Evolutionary conservation across 37 sponge, comb jelly and placozoan genomes (phyloP).

Genomic region (Bolinopsis microptera): DNA sequence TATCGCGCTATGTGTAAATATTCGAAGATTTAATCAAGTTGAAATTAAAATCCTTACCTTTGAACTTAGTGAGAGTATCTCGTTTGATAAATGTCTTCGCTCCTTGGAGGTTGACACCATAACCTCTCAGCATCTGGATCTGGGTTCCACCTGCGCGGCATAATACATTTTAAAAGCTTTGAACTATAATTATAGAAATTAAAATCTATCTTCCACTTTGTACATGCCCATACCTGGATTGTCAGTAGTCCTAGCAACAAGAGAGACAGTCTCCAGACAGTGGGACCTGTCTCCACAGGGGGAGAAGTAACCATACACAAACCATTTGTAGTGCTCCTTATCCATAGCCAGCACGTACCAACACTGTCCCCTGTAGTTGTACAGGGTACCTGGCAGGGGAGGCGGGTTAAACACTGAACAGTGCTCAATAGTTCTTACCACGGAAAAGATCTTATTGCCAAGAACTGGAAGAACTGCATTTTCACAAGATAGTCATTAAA

Average conservation of each 20-base stretch:
- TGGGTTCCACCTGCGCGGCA: slow-evolving; percentile 26
- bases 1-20: no score
- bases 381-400: neutral
- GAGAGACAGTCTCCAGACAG: slow-evolving; percentile 59
- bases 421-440: no score
- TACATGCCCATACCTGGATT: neutral
- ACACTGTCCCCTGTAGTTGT: slow-evolving; percentile 56
- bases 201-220: no score
- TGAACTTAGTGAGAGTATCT: neutral
- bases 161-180: no score
- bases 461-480: no score
- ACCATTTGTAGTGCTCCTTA: neutral
- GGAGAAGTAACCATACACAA: slow-evolving; percentile 35
- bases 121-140: slow-evolving; percentile 51
- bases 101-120: neutral
- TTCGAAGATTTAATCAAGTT: no score
- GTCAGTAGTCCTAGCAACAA: slow-evolving; percentile 9
- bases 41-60: neutral
- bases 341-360: slow-evolving; percentile 61
- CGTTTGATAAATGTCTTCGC: neutral
- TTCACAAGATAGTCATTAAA: no score
- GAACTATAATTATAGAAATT: no score
- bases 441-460: no score
- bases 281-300: slow-evolving; percentile 22
- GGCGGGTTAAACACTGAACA: no score